phyloP scores from a whole-genome alignment of 2,888 invertebrate species.

The Dromius quadrimaculatus region DNA sequence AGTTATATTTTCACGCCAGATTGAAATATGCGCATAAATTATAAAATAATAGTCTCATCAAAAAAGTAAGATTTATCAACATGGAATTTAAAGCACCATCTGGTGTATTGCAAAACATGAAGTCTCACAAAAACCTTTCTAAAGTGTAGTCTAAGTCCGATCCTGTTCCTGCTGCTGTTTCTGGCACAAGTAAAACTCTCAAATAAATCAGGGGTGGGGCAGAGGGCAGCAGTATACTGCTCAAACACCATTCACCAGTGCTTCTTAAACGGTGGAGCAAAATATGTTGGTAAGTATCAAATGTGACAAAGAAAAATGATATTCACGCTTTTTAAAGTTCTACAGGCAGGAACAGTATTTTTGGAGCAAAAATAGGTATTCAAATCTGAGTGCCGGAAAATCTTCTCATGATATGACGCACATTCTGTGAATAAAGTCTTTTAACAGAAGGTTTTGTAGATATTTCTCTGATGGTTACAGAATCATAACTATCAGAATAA shows the following conservation, averaged over 20 bases:
- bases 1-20: background rate
- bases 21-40: conserved; percentile 14
- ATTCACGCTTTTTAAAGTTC: no score
- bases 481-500: no score
- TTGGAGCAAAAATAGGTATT: no score
- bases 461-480: no score
- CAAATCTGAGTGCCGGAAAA: no score
- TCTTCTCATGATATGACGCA: no score
- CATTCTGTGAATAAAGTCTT: no score
- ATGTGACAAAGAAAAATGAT: no score
- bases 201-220: conserved; percentile 10
- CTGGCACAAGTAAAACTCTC: conserved; percentile 11
- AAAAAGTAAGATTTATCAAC: conserved; percentile 13
- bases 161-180: no score
- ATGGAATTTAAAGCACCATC: conserved; percentile 19
- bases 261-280: background rate
- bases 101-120: conserved; percentile 10
- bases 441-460: no score
- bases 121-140: conserved; percentile 8
- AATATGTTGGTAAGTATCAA: no score
- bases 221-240: conserved; percentile 10
- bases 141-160: conserved; percentile 3
- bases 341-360: no score
- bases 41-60: conserved; percentile 2
- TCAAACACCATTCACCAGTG: background rate